phyloP scores from a whole-genome alignment of 2,888 invertebrate genomes.

The Melinopterus prodromus region DNA sequence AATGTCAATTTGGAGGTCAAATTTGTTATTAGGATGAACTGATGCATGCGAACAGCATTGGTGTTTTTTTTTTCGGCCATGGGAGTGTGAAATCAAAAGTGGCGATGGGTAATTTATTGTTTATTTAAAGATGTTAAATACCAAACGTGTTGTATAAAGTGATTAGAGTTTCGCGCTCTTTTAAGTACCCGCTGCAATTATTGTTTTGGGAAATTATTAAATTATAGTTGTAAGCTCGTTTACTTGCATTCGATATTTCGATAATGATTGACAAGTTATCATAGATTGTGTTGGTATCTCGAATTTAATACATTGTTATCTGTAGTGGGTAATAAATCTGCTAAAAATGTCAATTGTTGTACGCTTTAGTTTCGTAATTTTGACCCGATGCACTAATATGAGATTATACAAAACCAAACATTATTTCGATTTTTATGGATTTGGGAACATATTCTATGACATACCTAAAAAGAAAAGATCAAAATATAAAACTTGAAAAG shows the following conservation, averaged over 20 bases:
- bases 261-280: background rate
- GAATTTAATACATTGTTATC: background rate
- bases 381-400: background rate
- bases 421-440: background rate
- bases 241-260: background rate
- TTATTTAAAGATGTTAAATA: background rate
- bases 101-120: background rate
- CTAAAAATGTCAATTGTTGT: background rate
- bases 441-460: background rate
- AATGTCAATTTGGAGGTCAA: conserved; percentile 4
- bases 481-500: too few species aligned
- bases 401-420: background rate
- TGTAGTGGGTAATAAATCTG: background rate
- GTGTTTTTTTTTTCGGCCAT: background rate
- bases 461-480: background rate
- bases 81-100: background rate
- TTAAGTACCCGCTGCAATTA: background rate
- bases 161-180: background rate
- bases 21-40: background rate
- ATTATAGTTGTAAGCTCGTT: background rate
- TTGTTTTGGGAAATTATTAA: background rate
- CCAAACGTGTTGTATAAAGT: background rate
- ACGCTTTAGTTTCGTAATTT: too few species aligned
- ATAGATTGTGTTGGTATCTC: background rate
- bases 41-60: background rate